These are phyloP conservation scores for Napeogenes inachia DNA, from an alignment of 2,888 invertebrate genomes.

Conservation along the genomic window DNA sequence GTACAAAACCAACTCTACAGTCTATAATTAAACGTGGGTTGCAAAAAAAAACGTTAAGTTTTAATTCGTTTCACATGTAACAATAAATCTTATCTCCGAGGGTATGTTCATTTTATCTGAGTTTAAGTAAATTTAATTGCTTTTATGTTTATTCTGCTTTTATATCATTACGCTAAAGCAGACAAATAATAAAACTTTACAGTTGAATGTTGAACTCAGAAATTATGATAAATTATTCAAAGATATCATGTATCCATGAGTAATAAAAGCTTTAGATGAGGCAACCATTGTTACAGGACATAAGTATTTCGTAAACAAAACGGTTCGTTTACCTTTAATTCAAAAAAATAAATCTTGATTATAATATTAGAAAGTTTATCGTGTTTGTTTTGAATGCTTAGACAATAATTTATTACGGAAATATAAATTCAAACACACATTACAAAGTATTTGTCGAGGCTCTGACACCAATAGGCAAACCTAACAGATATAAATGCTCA, in stretches of 20 bases:
- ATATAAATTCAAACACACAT: constrained; percentile 2
- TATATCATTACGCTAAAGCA: background rate
- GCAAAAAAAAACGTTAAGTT: constrained; percentile 2
- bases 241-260: no score
- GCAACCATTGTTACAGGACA: no score
- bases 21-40: background rate
- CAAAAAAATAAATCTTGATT: no score
- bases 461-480: constrained; percentile 10
- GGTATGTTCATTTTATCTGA: background rate
- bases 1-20: constrained; percentile 12
- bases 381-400: no score
- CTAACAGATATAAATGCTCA: constrained; percentile 16
- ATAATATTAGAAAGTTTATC: no score
- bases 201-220: no score
- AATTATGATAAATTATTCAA: no score
- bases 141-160: background rate
- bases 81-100: background rate
- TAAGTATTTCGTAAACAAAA: background rate
- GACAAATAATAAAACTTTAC: no score
- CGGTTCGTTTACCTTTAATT: background rate
- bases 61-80: constrained; percentile 5
- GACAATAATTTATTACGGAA: background rate
- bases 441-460: background rate
- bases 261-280: no score
- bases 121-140: background rate